Evolutionary conservation across 2,113 vertebrate genomes (phyloP), one percentile per base, ranked within the genome.

Genomic region (Copsychus sechellarum): DNA sequence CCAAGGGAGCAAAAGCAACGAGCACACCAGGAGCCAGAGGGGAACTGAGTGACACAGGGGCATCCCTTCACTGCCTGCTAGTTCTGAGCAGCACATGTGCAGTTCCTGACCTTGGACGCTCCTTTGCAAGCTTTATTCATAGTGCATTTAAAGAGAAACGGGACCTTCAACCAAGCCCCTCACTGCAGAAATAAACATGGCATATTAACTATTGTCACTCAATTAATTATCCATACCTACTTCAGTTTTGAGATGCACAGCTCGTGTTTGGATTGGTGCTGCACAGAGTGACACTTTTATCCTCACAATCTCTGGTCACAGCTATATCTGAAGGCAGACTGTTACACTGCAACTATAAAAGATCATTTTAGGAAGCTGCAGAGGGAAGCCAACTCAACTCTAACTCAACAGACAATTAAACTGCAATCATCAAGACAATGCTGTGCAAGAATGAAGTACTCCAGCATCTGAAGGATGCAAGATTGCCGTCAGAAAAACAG

Each of bases 381-480:
- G 64, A 74, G 53, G 51, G 56, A 95, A 92, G 58, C 15, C 38
- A 85, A 69, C 70, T 42, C 19, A 86, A 81, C 50, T 61, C 56
- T 74, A 91, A 78, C 80, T 79, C 89, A 86, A 11, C 48, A 53
- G 60, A 22, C 69, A 95, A 78, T 88, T 90, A 86, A 93, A 81
- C 47, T 15, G 56, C 65, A n/a, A 86, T 95, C 95, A 93, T 26
- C 64, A 88, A 50, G 81, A 86, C 79, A 94, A 66, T 24, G 40
- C 47, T 64, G 29, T 15, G 24, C 48, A 45, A 79, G 34, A 72
- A 90, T 42, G 8, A 81, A 90, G 29, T 26, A 40, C 34, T 72
- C 81, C 40, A 57, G 71, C 64, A 69, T 47, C 34, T 38, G 23
- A 86, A 86, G 60, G 76, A 57, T 43, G 38, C 42, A 25, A 42